Percentiles rank a stretch among this genome's conserved stretches.
Conservation (phyloP, 23 tunicate species). For the Ciona savignyi region DNA sequence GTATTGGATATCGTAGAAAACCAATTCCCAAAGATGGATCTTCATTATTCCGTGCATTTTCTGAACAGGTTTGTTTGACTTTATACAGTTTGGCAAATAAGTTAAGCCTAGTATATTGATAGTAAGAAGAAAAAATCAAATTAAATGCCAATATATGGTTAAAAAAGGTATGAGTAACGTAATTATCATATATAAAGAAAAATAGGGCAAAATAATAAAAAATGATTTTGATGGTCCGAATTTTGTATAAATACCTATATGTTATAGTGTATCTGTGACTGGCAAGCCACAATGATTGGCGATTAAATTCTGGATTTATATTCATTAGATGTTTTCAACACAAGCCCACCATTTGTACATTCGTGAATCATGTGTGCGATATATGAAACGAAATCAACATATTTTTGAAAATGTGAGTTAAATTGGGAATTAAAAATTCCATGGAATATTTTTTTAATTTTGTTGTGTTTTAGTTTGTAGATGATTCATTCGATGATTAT, state of each 20-base stretch:
- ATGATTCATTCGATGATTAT: slow-evolving; percentile 58
- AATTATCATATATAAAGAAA: too few species aligned
- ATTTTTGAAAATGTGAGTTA: slow-evolving; percentile 42
- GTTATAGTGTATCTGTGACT: too few species aligned
- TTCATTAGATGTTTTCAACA: slow-evolving; percentile 33
- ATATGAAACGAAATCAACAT: slow-evolving; percentile 27
- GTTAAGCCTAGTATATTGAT: too few species aligned
- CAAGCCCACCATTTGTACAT: slow-evolving; percentile 46
- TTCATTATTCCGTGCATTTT: slow-evolving; percentile 49
- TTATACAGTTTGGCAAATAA: too few species aligned
- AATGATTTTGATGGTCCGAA: too few species aligned
- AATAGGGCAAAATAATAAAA: too few species aligned
- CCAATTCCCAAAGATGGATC: slow-evolving; percentile 79
- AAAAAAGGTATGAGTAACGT: too few species aligned
- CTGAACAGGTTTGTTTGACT: slow-evolving; percentile 67
- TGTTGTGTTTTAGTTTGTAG: slow-evolving; percentile 32
- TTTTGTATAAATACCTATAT: too few species aligned
- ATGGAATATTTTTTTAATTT: background rate
- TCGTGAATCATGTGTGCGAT: slow-evolving; percentile 34
- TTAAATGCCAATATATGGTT: too few species aligned
- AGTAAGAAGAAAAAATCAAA: too few species aligned
- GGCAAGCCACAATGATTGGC: too few species aligned
- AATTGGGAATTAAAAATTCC: background rate
- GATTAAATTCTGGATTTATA: too few species aligned
- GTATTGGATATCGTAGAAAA: slow-evolving; percentile 49